Percentiles rank a stretch among this genome's conserved stretches.
Evolutionary conservation across 2,888 invertebrate species (phyloP).

Genomic region (Trichacis sp.): DNA sequence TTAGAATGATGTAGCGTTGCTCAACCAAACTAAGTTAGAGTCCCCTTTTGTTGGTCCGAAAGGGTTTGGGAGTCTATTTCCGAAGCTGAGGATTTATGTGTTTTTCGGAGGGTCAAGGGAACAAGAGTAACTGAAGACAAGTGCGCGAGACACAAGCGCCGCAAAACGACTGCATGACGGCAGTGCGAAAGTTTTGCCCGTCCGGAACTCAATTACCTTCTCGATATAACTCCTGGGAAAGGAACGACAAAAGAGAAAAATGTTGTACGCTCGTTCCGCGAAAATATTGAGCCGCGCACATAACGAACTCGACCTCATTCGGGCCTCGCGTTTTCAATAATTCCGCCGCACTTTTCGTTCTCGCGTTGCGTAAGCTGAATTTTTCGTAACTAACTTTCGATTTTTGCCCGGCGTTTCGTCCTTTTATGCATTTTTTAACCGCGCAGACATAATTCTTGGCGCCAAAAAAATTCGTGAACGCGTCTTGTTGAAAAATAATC

Average conservation of each 20-base stretch:
- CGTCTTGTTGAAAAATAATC: no score
- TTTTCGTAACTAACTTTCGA: conserved; percentile 15
- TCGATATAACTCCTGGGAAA: no score
- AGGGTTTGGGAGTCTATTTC: conserved; percentile 57
- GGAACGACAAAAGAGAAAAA: no score
- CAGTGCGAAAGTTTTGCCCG: conserved; percentile 2
- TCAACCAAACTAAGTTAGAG: conserved; percentile 9
- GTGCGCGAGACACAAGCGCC: conserved; percentile 51
- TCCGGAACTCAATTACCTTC: no score
- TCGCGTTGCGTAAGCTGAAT: conserved; percentile 6
- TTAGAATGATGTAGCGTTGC: conserved; percentile 26
- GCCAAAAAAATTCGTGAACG: no score
- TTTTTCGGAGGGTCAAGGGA: conserved; percentile 65
- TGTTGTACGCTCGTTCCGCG: no score
- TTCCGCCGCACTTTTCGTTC: conserved; percentile 1
- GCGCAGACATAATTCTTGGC: no score
- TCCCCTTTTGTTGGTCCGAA: conserved; percentile 14
- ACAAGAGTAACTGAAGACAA: conserved; percentile 57
- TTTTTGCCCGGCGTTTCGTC: conserved; percentile 7
- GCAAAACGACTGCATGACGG: no score
- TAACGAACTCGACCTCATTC: not conserved
- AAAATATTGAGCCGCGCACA: conserved; percentile 1
- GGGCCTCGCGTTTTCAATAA: not conserved
- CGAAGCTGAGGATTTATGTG: conserved; percentile 58
- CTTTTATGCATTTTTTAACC: no score